phyloP scores from a whole-genome alignment of 2,113 vertebrate species.

The Zosterops lateralis region DNA sequence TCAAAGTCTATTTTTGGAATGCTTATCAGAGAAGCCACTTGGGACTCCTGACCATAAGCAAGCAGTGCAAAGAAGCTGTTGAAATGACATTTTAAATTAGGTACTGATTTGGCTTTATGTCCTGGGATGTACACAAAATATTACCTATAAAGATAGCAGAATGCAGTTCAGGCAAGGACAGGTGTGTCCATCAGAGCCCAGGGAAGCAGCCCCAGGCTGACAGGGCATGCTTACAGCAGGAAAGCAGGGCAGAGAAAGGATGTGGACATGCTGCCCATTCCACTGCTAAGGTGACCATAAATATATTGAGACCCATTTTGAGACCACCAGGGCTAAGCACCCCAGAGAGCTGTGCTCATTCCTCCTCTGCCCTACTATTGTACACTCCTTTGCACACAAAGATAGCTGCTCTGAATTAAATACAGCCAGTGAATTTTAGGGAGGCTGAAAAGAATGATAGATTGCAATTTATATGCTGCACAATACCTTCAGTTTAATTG shows the following conservation, averaged over 20 bases:
- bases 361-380: background rate
- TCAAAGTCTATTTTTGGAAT: background rate
- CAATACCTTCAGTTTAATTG: background rate
- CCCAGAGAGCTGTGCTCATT: background rate
- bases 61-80: background rate
- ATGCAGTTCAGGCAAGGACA: background rate
- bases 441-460: background rate
- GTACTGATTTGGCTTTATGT: background rate
- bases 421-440: background rate
- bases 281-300: background rate
- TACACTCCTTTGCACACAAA: background rate
- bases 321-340: background rate
- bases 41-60: background rate
- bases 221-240: background rate
- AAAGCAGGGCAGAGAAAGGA: background rate
- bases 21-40: background rate
- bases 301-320: background rate
- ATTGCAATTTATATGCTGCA: constrained; percentile 19
- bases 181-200: background rate
- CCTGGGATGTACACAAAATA: background rate
- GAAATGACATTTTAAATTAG: background rate
- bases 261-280: background rate
- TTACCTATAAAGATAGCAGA: background rate
- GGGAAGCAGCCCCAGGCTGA: background rate
- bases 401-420: background rate